These are phyloP conservation scores for Balaeniceps rex DNA, from an alignment of 2,113 vertebrate species.

Conservation along the genomic window DNA sequence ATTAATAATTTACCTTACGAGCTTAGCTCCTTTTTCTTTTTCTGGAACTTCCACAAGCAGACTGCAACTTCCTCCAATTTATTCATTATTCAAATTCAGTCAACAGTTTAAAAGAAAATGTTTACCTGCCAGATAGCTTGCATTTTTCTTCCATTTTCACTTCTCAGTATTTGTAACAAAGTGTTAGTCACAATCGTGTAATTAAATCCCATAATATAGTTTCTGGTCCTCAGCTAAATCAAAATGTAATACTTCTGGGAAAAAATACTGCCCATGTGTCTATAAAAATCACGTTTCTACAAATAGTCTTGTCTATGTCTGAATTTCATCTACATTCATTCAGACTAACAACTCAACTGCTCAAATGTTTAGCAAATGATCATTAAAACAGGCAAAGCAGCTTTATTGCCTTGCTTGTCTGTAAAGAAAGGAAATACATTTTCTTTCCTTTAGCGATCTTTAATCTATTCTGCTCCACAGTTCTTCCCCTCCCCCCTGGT, in stretches of 20 bases:
- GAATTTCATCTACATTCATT: background rate
- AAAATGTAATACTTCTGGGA: background rate
- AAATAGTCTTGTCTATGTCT: background rate
- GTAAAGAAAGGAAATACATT: background rate
- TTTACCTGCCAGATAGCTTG: conserved; percentile 21
- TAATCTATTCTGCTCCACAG: background rate
- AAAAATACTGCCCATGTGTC: background rate
- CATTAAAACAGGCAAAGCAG: background rate
- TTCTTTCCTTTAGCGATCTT: background rate
- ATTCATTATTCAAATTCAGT: conserved; percentile 42
- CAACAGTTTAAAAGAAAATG: conserved; percentile 28
- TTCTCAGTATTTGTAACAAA: background rate
- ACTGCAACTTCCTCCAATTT: conserved; percentile 7
- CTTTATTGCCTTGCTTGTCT: background rate
- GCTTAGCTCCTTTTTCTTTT: background rate
- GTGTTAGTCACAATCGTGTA: background rate
- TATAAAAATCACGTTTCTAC: background rate
- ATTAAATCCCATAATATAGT: background rate
- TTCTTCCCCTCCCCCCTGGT: background rate
- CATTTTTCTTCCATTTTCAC: conserved; percentile 21
- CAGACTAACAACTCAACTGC: background rate
- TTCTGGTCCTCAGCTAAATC: background rate
- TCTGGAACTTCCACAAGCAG: background rate
- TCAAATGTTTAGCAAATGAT: background rate
- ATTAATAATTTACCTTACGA: conserved; percentile 53